Conservation (phyloP, 1,140 invertebrate species). For the Drosophila ironensis region DNA sequence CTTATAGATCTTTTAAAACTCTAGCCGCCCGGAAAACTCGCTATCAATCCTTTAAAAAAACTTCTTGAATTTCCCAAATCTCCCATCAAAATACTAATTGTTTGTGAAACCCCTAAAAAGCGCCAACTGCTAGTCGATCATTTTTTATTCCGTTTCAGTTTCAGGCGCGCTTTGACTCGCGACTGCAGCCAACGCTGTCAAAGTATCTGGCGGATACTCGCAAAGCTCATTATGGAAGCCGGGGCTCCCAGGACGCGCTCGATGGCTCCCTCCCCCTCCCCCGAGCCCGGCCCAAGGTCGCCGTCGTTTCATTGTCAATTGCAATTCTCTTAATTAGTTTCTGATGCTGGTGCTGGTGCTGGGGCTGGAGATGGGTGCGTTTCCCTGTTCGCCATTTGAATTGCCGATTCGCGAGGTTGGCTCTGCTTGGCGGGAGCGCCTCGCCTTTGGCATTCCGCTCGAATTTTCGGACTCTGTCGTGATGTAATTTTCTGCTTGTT, state of each 20-base stretch:
- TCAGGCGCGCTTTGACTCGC: background rate
- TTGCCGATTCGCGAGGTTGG: background rate
- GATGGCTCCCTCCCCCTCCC: background rate
- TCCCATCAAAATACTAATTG: no score
- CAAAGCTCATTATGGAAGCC: slow-evolving; percentile 27
- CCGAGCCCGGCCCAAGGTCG: background rate
- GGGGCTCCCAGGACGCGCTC: background rate
- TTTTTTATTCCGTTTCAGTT: no score
- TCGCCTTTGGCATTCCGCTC: slow-evolving; percentile 31
- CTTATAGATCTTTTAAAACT: no score
- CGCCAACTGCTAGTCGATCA: background rate
- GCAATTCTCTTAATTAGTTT: slow-evolving; percentile 70
- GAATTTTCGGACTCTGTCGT: slow-evolving; percentile 29
- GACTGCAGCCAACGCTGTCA: background rate
- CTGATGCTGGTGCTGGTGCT: slow-evolving; percentile 50
- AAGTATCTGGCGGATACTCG: background rate
- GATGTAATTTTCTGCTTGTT: slow-evolving; percentile 64
- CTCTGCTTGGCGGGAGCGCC: no score
- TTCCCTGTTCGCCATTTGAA: background rate
- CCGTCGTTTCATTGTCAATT: slow-evolving; percentile 52
- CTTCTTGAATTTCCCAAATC: no score
- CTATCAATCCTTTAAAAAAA: no score
- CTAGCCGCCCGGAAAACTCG: no score
- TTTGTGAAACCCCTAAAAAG: no score
- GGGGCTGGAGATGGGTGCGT: no score